These are phyloP conservation scores for Lepidothrix coronata DNA, from an alignment of 2,113 vertebrate genomes.

Conservation along the genomic window DNA sequence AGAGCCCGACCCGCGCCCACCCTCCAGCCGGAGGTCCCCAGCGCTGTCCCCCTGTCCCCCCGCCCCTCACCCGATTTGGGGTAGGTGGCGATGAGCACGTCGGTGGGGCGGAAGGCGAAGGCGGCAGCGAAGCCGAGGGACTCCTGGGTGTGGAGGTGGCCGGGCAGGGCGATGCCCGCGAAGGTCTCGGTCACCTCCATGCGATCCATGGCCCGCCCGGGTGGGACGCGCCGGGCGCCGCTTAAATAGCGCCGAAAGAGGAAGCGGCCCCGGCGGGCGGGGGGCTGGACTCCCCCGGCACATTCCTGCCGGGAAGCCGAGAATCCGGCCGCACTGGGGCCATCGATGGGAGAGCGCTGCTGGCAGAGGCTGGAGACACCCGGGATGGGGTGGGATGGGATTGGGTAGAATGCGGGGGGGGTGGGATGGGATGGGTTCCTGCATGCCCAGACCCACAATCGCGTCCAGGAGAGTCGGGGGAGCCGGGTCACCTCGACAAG, in stretches of 20 bases:
- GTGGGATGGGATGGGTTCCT: no score
- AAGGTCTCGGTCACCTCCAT: conserved; percentile 77
- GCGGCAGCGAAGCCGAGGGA: conserved; percentile 71
- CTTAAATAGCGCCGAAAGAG: conserved; percentile 45
- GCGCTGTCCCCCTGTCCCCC: not conserved
- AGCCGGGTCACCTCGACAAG: not conserved
- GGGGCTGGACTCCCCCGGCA: not conserved
- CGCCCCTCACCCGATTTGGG: conserved; percentile 83
- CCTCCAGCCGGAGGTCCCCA: not conserved
- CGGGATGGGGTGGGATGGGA: not conserved
- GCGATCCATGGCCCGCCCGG: conserved; percentile 70
- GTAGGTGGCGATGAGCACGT: conserved; percentile 82
- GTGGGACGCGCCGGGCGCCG: not conserved
- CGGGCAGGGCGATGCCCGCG: conserved; percentile 74
- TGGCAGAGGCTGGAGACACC: not conserved
- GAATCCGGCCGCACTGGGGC: not conserved
- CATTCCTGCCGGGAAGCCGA: conserved; percentile 12
- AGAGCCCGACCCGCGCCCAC: not conserved
- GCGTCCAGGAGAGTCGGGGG: not conserved
- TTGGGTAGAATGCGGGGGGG: not conserved
- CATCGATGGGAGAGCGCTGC: not conserved
- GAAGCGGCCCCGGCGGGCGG: not conserved
- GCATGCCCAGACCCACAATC: fast-evolving
- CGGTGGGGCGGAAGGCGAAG: conserved; percentile 77
- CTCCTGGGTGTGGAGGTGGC: conserved; percentile 81